phyloP scores from a whole-genome alignment of 2,797 vertebrate genomes.

The Sebastes vulpes region DNA sequence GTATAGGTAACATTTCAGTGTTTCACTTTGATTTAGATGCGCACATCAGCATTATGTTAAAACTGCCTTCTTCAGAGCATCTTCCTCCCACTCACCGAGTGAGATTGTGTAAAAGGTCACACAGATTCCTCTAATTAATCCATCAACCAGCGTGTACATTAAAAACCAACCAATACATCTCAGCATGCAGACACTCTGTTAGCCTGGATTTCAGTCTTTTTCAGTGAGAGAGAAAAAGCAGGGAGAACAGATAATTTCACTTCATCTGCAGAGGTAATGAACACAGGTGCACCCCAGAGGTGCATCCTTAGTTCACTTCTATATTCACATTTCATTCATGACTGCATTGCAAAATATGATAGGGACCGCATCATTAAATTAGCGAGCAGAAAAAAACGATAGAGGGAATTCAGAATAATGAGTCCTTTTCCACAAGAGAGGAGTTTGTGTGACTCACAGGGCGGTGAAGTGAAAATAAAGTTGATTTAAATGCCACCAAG shows the following conservation, averaged over 20 bases:
- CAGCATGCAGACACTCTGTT: neutral
- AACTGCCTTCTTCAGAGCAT: neutral
- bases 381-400: conserved; percentile 56
- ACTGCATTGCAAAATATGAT: conserved; percentile 72
- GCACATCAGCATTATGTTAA: conserved; percentile 5
- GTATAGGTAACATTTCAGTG: neutral
- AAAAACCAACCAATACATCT: neutral
- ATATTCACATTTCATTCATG: conserved; percentile 77
- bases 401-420: conserved; percentile 60
- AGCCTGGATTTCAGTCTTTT: conserved; percentile 1
- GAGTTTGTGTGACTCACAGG: conserved; percentile 40
- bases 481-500: conserved; percentile 51
- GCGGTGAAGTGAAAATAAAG: conserved; percentile 50
- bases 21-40: conserved; percentile 12
- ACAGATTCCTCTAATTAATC: conserved; percentile 10
- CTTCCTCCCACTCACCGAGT: neutral
- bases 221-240: neutral
- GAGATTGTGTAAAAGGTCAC: conserved; percentile 18
- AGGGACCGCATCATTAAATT: conserved; percentile 71
- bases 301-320: conserved; percentile 57
- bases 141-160: neutral
- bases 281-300: conserved; percentile 59
- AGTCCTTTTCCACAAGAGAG: conserved; percentile 35
- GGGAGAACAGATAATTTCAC: conserved; percentile 41
- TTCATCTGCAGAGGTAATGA: conserved; percentile 64